Conservation (phyloP, 2,888 invertebrate genomes). For the Himalopsyche anomala region DNA sequence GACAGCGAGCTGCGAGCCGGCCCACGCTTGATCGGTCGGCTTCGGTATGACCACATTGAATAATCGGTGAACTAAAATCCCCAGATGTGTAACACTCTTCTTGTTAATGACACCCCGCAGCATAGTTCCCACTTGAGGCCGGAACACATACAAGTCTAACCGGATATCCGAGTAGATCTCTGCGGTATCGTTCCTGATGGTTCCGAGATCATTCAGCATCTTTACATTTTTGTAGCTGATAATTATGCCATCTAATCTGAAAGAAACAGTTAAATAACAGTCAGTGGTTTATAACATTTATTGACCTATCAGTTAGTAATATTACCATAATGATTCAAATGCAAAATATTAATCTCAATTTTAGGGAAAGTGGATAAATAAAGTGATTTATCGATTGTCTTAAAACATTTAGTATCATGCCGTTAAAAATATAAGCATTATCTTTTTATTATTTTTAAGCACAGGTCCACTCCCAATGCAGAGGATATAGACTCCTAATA, state of each 20-base stretch:
- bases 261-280: constrained; percentile 66
- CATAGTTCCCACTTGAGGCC: constrained; percentile 78
- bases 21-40: constrained; percentile 77
- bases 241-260: constrained; percentile 81
- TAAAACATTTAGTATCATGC: no score
- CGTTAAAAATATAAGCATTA: no score
- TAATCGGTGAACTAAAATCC: constrained; percentile 81
- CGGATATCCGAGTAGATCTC: constrained; percentile 82
- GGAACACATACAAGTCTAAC: constrained; percentile 82
- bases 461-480: no score
- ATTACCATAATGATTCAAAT: not conserved
- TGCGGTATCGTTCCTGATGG: constrained; percentile 79
- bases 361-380: no score
- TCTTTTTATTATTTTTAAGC: no score
- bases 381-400: no score
- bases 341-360: no score
- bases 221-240: constrained; percentile 82
- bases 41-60: constrained; percentile 84
- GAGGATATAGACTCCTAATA: no score
- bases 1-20: constrained; percentile 76
- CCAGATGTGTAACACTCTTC: constrained; percentile 81
- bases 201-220: constrained; percentile 77
- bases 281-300: not conserved
- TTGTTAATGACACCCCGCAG: constrained; percentile 83
- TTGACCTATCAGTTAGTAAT: not conserved